Evolutionary conservation across 2,113 vertebrate species (phyloP).

Genomic region (Clupea harengus): DNA sequence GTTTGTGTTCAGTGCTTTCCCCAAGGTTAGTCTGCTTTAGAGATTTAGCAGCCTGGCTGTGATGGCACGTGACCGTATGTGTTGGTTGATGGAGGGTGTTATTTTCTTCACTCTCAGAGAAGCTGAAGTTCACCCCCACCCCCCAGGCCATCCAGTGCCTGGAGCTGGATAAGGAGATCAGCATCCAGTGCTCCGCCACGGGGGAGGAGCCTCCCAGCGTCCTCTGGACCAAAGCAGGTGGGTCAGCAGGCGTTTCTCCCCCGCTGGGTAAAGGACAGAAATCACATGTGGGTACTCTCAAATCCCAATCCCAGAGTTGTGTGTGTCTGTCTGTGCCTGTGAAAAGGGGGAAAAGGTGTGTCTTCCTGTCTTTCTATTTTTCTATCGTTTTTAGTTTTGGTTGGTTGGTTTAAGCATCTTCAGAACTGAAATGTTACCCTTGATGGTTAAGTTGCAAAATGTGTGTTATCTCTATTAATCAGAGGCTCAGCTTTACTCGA

Average conservation of each 20-base stretch:
- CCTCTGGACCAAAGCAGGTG: slow-evolving; percentile 91
- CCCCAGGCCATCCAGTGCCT: slow-evolving; percentile 89
- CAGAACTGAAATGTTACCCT: no score
- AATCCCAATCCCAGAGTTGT: no score
- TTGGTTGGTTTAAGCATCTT: no score
- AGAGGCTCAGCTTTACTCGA: no score
- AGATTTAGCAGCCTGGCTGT: not conserved
- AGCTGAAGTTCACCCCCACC: slow-evolving; percentile 89
- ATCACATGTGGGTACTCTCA: no score
- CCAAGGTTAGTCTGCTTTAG: not conserved
- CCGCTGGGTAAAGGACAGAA: no score
- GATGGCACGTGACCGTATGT: not conserved
- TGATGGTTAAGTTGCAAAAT: no score
- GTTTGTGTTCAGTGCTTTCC: not conserved
- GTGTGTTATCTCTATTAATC: no score
- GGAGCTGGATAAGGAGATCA: slow-evolving; percentile 88
- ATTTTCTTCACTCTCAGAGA: not conserved
- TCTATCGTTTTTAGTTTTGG: no score
- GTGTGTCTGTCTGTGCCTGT: no score
- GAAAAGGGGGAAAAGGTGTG: no score
- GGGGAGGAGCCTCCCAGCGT: slow-evolving; percentile 85
- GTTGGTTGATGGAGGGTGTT: not conserved
- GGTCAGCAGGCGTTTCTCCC: not conserved
- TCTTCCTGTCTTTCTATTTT: no score
- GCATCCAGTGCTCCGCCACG: slow-evolving; percentile 87